Base-by-base conservation (phyloP, 2,113 vertebrate genomes). In the Corythaeola cristata region DNA sequence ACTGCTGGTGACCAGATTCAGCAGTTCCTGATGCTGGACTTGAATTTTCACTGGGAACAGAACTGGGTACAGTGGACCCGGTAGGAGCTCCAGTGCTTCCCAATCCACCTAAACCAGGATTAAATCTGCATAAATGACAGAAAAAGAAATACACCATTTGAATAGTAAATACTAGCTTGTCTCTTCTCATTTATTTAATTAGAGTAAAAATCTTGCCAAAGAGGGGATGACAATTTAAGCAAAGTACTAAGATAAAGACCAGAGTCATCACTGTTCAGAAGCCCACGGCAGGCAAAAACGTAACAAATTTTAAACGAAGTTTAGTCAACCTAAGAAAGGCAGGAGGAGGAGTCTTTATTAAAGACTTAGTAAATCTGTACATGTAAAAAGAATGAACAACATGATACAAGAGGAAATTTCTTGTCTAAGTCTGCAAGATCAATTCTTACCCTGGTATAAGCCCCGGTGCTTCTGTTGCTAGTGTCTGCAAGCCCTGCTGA, bases 401-500 rank as follows among this genome's bases (percentile, higher is more conserved):
- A 8, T 10, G 73, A 45, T 22, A 37, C 13, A 84, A 85, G 6
- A 24, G 5, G 41, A 32, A 13, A 41, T 9, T 41, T 41, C 14
- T 15, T 45, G 24, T 28, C 18, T 50, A 39, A 74, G 85, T 33
- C 5, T n/a, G 1, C 73, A 52, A 63, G 32, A 67, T 21, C 1
- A 6, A 27, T 53, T 68, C 98, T 97, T 98, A 99, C 99, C 97
- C 98, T 67, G 99, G 98, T 82, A 99, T 98, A 88, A 99, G 98
- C 21, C 98, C 98, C 0, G 99, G 99, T 53, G 98, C 99, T 98
- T 99, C 99, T 47, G 98, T 96, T 88, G 98, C 98, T 93, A 99
- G 97, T 17, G 98, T 99, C 90, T 99, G 99, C 80, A 99, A 98
- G 62, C 99, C 99, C 93, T 99, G 99, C 92, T 99, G 99, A 97